phyloP scores from a whole-genome alignment of 2,888 invertebrate genomes.

The Ommatoiulus sabulosus region DNA sequence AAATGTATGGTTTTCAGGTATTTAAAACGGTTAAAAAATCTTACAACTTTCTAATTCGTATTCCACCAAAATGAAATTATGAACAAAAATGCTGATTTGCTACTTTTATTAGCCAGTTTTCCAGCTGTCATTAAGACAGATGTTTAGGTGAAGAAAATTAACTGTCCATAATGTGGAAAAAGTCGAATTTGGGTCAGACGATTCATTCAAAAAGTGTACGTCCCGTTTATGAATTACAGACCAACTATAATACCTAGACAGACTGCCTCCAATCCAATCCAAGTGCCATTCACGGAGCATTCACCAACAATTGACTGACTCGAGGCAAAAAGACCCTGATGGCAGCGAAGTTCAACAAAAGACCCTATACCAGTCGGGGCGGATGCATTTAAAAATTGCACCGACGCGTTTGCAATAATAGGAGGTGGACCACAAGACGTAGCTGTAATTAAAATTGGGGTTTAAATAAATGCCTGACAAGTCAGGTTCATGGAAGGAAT shows the following conservation, averaged over 20 bases:
- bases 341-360: constrained; percentile 49
- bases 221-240: not conserved
- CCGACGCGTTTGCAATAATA: constrained; percentile 27
- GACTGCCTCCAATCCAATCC: not conserved
- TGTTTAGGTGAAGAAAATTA: too few relatives aligned
- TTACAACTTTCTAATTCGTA: too few relatives aligned
- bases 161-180: not conserved
- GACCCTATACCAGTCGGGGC: constrained; percentile 48
- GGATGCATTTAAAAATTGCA: constrained; percentile 49
- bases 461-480: not conserved
- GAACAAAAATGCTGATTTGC: too few relatives aligned
- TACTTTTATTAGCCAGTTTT: too few relatives aligned
- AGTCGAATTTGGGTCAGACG: too few relatives aligned
- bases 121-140: too few relatives aligned
- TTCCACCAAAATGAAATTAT: too few relatives aligned
- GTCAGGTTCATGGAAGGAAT: not conserved
- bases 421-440: constrained; percentile 54
- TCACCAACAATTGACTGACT: not conserved
- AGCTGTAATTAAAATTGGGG: constrained; percentile 42
- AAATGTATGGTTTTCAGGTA: too few relatives aligned
- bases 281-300: constrained; percentile 51
- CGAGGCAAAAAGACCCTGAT: constrained; percentile 17
- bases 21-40: too few relatives aligned
- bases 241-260: constrained; percentile 48
- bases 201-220: not conserved